Conservation (phyloP, 2,888 invertebrate genomes). For the Itoplectis maculator region DNA sequence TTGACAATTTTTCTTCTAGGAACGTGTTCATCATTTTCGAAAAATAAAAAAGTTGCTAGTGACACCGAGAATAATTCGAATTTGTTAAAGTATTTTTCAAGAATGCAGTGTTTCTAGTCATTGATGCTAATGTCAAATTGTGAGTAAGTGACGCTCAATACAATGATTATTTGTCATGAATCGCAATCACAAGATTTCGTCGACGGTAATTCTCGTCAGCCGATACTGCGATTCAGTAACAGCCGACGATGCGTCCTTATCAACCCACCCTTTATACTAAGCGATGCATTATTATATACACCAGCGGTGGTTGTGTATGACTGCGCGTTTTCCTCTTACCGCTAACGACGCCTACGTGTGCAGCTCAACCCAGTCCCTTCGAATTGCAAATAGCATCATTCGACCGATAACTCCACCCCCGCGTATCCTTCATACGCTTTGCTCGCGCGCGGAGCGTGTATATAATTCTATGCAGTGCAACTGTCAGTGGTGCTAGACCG, state of each 20-base stretch:
- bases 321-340: conserved; percentile 12
- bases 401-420: conserved; percentile 28
- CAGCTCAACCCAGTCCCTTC: conserved; percentile 4
- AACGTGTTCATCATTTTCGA: no score
- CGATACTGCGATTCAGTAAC: background rate
- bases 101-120: no score
- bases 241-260: background rate
- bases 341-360: conserved; percentile 1
- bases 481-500: background rate
- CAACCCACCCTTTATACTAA: conserved; percentile 22
- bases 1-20: no score
- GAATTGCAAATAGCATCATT: conserved; percentile 17
- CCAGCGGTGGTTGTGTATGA: conserved; percentile 4
- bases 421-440: conserved; percentile 22
- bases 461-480: background rate
- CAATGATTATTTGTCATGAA: no score
- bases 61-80: no score
- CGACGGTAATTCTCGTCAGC: background rate
- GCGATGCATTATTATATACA: background rate
- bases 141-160: no score
- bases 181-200: no score
- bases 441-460: background rate
- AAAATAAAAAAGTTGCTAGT: no score
- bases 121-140: no score
- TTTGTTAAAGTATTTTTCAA: no score